Percentiles rank a stretch among this genome's conserved stretches.
These are phyloP conservation scores for Emydoidea blandingii DNA, from an alignment of 2,797 vertebrate genomes.

Conservation along the genomic window DNA sequence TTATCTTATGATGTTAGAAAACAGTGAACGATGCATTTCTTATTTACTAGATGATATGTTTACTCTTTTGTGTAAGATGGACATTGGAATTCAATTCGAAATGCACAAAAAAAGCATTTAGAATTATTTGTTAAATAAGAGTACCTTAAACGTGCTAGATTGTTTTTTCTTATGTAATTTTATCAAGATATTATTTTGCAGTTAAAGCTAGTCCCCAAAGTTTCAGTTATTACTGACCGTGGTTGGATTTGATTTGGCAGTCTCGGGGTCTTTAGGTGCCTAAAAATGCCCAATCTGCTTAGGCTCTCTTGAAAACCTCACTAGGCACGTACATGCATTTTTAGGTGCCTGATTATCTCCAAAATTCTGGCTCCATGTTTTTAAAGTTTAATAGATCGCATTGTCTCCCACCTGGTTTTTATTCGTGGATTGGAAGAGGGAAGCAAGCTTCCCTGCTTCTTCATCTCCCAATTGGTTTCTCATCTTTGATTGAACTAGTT, in stretches of 20 bases:
- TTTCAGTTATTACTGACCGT: neutral
- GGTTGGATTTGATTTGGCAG: neutral
- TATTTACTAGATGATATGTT: neutral
- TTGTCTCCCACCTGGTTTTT: neutral
- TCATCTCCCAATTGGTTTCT: neutral
- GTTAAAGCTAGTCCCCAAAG: neutral
- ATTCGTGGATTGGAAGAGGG: neutral
- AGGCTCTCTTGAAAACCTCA: neutral
- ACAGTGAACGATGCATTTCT: neutral
- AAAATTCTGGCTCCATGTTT: neutral
- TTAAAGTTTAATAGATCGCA: neutral
- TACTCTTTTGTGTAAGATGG: neutral
- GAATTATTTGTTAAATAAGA: neutral
- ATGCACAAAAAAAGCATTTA: neutral
- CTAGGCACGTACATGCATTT: neutral
- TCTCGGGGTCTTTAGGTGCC: neutral
- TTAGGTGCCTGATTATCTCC: neutral
- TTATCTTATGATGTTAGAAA: neutral
- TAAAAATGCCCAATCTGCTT: neutral
- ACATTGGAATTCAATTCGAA: neutral
- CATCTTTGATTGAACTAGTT: neutral
- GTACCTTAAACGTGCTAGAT: neutral
- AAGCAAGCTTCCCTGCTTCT: neutral
- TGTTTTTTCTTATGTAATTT: neutral
- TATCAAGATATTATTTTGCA: neutral